Evolutionary conservation across 1,140 invertebrate genomes (phyloP), one percentile per base, ranked within the genome.

Genomic region (Musca domestica): DNA sequence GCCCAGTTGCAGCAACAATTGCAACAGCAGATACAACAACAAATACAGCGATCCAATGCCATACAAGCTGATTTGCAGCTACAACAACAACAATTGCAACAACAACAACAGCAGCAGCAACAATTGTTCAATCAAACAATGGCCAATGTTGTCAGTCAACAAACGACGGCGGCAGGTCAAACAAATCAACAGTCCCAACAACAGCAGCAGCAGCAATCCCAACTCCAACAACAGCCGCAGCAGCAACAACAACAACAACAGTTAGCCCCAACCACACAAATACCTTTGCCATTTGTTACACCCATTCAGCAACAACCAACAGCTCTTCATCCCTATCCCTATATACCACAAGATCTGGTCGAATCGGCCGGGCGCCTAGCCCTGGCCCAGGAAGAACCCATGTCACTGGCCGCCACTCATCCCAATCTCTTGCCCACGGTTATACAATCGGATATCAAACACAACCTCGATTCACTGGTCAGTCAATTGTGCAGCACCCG

Each of bases 401-500:
- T 81, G 17, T 81, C 78, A 12, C 51, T 81, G 56, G 78, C 78
- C 25, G 78, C 78, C 51, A 81, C 78, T 9, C 78, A 81, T 75
- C 78, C 78, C 7, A 75, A 81, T 25, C 71, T 81, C 56, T 67
- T 81, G 41, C 78, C 78, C 0, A 77, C 76, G 61, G 77, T 81
- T 69, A 80, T 81, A 67, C 78, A 81, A 74, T 81, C 78, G 25
- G 80, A 82, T 67, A 80, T 82, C 34, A 81, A 81, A 71, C 80
- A 82, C 69, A 81, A 82, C 71, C 64, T 82, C 25, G 80, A 82
- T 67, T 74, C 77, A 3, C 70, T 78, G 56, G 76, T 81, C 7
- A 81, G 79, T 64, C 78, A 79, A 41, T 71, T 82, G 70, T 77
- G 78, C 54, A 79, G 76, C 48, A 74, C 77, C 17, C 77, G 76